Evolutionary conservation across 2,797 vertebrate species (phyloP).

Genomic region (Epinephelus malabaricus): DNA sequence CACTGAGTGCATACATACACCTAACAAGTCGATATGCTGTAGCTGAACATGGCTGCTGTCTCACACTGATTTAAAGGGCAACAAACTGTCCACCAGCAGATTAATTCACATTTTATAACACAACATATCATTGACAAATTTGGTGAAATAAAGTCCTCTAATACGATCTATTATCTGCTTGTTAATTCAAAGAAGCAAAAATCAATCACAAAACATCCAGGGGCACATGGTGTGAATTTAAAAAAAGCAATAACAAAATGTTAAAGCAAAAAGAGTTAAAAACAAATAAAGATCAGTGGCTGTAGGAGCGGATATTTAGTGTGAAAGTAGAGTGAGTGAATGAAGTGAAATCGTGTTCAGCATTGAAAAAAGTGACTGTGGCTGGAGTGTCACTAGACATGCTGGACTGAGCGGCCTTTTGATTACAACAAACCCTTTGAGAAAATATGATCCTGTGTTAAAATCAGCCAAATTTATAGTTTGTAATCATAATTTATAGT

Average conservation of each 20-base stretch:
- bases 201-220: slow-evolving; percentile 30
- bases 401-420: slow-evolving; percentile 55
- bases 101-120: neutral
- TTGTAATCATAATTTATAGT: neutral
- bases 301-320: slow-evolving; percentile 55
- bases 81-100: slow-evolving; percentile 18
- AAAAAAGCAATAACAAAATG: slow-evolving; percentile 35
- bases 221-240: slow-evolving; percentile 33
- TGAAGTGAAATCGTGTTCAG: slow-evolving; percentile 60
- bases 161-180: too few relatives aligned
- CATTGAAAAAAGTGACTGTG: slow-evolving; percentile 42
- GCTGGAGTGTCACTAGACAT: slow-evolving; percentile 61
- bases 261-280: slow-evolving; percentile 41
- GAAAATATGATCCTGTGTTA: neutral
- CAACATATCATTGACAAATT: neutral
- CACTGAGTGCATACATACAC: slow-evolving; percentile 21
- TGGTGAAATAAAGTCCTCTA: neutral
- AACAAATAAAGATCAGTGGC: slow-evolving; percentile 52
- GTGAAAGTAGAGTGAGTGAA: slow-evolving; percentile 58
- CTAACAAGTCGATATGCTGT: slow-evolving; percentile 6
- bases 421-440: neutral
- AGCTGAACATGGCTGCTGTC: slow-evolving; percentile 39
- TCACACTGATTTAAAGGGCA: slow-evolving; percentile 30
- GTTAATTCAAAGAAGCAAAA: neutral
- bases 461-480: neutral